A percentile compares a stretch with the other conserved stretches of the same genome.
These are phyloP conservation scores for Zaprionus obscuricornis DNA, from an alignment of 2,888 invertebrate genomes.

Conservation along the genomic window DNA sequence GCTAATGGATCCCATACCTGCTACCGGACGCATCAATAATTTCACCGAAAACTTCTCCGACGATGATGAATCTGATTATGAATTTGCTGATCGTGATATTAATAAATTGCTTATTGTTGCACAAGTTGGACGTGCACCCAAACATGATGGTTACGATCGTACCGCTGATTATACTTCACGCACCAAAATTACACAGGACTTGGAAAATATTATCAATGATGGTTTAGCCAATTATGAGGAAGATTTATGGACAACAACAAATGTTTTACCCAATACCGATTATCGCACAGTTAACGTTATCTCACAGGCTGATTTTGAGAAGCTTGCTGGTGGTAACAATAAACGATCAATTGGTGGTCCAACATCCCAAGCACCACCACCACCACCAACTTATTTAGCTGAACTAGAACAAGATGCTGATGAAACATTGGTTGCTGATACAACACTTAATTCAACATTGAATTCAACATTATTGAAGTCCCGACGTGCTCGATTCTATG, in stretches of 20 bases:
- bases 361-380: slow-evolving; percentile 90
- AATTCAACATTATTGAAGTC: slow-evolving; percentile 80
- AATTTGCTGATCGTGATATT: slow-evolving; percentile 95
- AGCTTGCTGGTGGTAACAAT: slow-evolving; percentile 86
- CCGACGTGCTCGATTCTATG: slow-evolving; percentile 94
- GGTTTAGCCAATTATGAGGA: slow-evolving; percentile 98
- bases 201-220: slow-evolving; percentile 97
- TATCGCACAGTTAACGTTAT: slow-evolving; percentile 95
- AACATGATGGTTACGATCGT: slow-evolving; percentile 95
- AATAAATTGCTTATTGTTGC: slow-evolving; percentile 98
- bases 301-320: slow-evolving; percentile 94
- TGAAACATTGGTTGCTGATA: slow-evolving; percentile 56
- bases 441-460: slow-evolving; percentile 72
- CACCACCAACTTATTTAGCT: slow-evolving; percentile 88
- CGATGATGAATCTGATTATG: slow-evolving; percentile 91
- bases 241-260: slow-evolving; percentile 91
- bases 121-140: slow-evolving; percentile 88
- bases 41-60: slow-evolving; percentile 92
- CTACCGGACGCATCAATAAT: slow-evolving; percentile 90
- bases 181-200: slow-evolving; percentile 96
- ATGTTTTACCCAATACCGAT: slow-evolving; percentile 84
- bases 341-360: slow-evolving; percentile 10
- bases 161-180: slow-evolving; percentile 95
- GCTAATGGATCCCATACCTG: slow-evolving; percentile 88
- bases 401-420: slow-evolving; percentile 65